Evolutionary conservation across 2,888 invertebrate genomes (phyloP).

Genomic region (Eupithecia subumbrata): DNA sequence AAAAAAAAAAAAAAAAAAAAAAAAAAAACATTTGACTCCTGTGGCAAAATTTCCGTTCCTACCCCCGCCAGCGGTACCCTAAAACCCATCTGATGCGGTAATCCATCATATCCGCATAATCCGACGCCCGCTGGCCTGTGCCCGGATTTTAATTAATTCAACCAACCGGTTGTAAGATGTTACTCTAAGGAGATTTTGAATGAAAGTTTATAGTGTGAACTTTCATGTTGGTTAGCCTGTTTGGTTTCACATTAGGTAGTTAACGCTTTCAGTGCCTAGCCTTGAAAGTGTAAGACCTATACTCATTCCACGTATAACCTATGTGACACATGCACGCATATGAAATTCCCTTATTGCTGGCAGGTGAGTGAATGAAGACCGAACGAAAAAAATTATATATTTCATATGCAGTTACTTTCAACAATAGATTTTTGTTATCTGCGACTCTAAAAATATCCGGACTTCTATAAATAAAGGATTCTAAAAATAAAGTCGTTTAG

Average conservation of each 20-base stretch:
- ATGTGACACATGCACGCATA: too few relatives aligned
- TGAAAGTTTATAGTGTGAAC: background rate
- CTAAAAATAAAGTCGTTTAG: too few relatives aligned
- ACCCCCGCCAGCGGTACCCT: slow-evolving; percentile 21
- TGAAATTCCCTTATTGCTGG: too few relatives aligned
- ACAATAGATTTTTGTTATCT: too few relatives aligned
- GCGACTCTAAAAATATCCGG: too few relatives aligned
- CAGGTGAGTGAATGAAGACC: too few relatives aligned
- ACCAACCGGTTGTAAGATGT: slow-evolving; percentile 18
- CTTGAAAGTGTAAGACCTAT: too few relatives aligned
- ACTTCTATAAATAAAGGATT: too few relatives aligned
- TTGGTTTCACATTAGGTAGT: background rate
- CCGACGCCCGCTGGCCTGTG: slow-evolving; percentile 27
- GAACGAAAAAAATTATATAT: too few relatives aligned
- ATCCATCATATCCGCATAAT: slow-evolving; percentile 46
- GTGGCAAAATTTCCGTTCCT: background rate
- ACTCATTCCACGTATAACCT: too few relatives aligned
- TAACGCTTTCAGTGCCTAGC: background rate
- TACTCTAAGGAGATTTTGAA: slow-evolving; percentile 11
- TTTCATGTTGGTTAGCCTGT: background rate
- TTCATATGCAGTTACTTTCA: too few relatives aligned
- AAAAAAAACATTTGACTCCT: background rate
- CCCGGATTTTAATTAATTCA: slow-evolving; percentile 41
- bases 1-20: too few relatives aligned
- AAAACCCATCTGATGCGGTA: slow-evolving; percentile 34